Conservation (phyloP, 2,888 invertebrate genomes). For the Andrena bicolor region DNA sequence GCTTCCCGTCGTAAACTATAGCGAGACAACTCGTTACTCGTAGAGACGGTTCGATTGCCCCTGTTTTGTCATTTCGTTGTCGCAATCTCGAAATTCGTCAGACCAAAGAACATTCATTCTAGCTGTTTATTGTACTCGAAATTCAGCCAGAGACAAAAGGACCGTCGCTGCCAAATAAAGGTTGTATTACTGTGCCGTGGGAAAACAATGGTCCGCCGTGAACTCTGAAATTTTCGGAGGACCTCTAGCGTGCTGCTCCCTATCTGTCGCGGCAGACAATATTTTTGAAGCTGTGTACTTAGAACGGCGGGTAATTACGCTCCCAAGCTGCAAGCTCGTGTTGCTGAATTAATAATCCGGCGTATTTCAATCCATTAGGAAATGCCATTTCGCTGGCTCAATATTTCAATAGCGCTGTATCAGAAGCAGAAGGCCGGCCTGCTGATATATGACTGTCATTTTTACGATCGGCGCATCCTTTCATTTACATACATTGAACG, state of each 20-base stretch:
- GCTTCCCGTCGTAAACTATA: conserved; percentile 2
- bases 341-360: conserved; percentile 30
- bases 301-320: background rate
- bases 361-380: conserved; percentile 10
- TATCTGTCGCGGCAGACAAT: background rate
- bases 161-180: conserved; percentile 36
- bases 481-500: conserved; percentile 43
- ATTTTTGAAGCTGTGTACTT: background rate
- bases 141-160: conserved; percentile 31
- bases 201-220: conserved; percentile 29
- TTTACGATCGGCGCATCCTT: conserved; percentile 39
- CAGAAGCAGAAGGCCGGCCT: background rate
- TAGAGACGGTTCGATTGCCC: conserved; percentile 10
- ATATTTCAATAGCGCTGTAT: conserved; percentile 28
- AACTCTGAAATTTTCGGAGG: conserved; percentile 35
- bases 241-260: conserved; percentile 14
- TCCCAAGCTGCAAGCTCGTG: conserved; percentile 2
- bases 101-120: conserved; percentile 34
- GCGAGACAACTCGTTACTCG: background rate
- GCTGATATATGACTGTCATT: conserved; percentile 38
- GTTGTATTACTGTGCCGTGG: conserved; percentile 17
- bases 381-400: background rate
- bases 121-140: conserved; percentile 46
- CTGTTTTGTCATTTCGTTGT: conserved; percentile 19
- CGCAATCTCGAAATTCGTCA: conserved; percentile 4